phyloP scores from a whole-genome alignment of 2,888 invertebrate genomes.

The Drosophila birchii region DNA sequence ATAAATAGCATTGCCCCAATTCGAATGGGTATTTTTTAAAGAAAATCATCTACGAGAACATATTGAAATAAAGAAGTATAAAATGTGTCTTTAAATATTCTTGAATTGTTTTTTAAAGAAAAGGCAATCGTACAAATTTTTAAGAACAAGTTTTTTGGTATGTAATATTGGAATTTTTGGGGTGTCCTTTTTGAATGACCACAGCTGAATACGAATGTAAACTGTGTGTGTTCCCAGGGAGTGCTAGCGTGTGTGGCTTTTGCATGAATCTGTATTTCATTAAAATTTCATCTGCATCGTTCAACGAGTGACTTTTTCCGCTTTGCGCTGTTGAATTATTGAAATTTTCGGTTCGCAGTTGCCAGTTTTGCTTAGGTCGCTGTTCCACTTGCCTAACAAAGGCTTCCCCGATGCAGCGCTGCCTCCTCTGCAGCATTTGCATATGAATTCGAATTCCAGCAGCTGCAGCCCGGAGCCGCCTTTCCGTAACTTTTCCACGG shows the following conservation, averaged over 20 bases:
- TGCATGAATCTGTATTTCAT: conserved; percentile 79
- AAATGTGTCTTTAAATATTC: neutral
- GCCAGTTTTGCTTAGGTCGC: conserved; percentile 54
- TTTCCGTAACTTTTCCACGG: conserved; percentile 43
- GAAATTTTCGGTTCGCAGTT: conserved; percentile 74
- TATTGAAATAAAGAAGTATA: neutral
- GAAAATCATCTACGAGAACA: neutral
- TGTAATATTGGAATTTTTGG: neutral
- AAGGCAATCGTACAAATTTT: neutral
- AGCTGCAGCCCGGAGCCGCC: conserved; percentile 26
- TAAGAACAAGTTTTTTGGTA: neutral
- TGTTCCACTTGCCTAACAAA: conserved; percentile 50
- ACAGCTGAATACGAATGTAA: conserved; percentile 16
- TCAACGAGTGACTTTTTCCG: conserved; percentile 81
- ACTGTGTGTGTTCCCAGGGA: conserved; percentile 21
- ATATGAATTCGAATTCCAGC: conserved; percentile 43
- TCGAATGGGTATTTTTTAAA: neutral
- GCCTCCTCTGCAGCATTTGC: conserved; percentile 45
- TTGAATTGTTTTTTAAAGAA: neutral
- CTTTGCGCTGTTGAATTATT: conserved; percentile 80
- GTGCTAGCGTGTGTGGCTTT: conserved; percentile 48
- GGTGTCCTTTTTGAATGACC: neutral
- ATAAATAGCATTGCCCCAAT: neutral
- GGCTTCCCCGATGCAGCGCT: conserved; percentile 31
- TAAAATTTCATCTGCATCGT: conserved; percentile 81